Conservation (phyloP, 2,888 invertebrate genomes). For the Conus canariensis region DNA sequence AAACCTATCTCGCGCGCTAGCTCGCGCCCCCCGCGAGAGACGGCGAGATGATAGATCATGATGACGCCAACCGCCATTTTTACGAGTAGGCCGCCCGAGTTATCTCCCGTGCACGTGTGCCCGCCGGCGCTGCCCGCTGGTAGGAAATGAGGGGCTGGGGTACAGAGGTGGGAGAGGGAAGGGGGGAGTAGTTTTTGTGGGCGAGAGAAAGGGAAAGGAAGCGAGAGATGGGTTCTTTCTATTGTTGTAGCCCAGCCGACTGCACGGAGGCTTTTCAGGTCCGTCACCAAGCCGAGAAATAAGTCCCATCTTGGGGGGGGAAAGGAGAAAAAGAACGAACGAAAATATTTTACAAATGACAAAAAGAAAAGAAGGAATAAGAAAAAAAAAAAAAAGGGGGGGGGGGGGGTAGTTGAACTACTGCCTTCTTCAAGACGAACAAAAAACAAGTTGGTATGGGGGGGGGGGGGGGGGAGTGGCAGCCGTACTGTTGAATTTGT, state of each 20-base stretch:
- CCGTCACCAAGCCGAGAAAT: too few species aligned
- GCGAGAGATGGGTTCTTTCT: neutral
- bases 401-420: too few species aligned
- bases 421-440: too few species aligned
- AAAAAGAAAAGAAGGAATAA: neutral
- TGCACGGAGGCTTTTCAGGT: too few species aligned
- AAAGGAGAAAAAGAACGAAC: too few species aligned
- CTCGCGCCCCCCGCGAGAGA: constrained; percentile 7
- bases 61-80: constrained; percentile 36
- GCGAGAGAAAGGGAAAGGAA: neutral
- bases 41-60: constrained; percentile 33
- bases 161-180: neutral
- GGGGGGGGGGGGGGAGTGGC: neutral
- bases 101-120: constrained; percentile 38
- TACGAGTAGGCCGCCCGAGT: constrained; percentile 30
- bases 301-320: too few species aligned
- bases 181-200: neutral
- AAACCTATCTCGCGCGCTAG: neutral
- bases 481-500: neutral
- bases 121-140: neutral
- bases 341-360: too few species aligned
- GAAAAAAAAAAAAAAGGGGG: neutral
- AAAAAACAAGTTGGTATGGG: neutral
- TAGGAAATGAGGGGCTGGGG: neutral
- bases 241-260: too few species aligned